Percentiles rank a stretch among this genome's conserved stretches.
These are phyloP conservation scores for Mimas tiliae DNA, from an alignment of 2,888 invertebrate species.

Conservation along the genomic window DNA sequence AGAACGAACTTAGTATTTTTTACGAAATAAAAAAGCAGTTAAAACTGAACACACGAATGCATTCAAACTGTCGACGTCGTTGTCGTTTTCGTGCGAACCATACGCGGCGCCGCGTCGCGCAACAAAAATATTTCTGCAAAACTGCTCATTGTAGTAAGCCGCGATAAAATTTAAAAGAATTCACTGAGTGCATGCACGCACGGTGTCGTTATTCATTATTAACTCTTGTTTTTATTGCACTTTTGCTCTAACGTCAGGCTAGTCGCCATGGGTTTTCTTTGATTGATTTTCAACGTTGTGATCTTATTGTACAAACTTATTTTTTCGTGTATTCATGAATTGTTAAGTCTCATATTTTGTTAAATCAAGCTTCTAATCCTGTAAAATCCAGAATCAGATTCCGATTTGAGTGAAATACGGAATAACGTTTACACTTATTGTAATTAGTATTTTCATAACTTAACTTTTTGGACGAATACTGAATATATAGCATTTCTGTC, in stretches of 20 bases:
- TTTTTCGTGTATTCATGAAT: no score
- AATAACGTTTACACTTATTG: background rate
- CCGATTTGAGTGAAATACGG: no score
- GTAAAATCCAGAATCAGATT: no score
- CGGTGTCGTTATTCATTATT: background rate
- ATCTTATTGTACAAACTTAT: no score
- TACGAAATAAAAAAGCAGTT: background rate
- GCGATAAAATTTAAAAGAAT: slow-evolving; percentile 15
- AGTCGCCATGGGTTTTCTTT: no score
- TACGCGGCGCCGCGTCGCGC: background rate
- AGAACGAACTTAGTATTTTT: background rate
- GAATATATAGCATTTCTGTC: background rate
- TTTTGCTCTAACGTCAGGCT: background rate
- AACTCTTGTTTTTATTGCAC: background rate
- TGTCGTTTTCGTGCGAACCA: slow-evolving; percentile 5
- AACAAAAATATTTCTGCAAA: slow-evolving; percentile 7
- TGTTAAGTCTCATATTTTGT: no score
- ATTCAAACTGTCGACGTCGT: slow-evolving; percentile 9
- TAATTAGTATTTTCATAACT: background rate
- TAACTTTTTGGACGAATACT: no score
- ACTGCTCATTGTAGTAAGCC: slow-evolving; percentile 1
- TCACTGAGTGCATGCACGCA: slow-evolving; percentile 8
- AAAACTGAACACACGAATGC: slow-evolving; percentile 25
- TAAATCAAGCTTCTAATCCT: no score
- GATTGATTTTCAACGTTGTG: no score